Conservation (phyloP, 2,797 vertebrate genomes). For the Xenops minutus region DNA sequence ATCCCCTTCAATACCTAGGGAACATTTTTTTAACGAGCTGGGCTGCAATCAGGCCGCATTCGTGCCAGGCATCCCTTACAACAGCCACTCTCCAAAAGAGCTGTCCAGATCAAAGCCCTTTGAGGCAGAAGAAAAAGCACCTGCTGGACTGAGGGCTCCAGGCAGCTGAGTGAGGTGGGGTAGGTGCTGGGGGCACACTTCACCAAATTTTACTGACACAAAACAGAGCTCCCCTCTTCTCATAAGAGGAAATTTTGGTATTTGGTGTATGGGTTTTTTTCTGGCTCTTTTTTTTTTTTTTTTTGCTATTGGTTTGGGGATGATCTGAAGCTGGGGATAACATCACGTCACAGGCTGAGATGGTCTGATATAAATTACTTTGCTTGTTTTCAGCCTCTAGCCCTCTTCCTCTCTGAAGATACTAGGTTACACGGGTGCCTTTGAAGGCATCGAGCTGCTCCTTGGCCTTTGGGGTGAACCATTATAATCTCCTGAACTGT, state of each 20-base stretch:
- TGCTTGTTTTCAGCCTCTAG: not conserved
- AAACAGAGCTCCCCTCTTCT: not conserved
- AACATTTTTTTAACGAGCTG: conserved; percentile 31
- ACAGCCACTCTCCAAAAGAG: not conserved
- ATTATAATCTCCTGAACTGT: not conserved
- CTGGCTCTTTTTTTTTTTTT: no score
- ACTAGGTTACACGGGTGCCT: fast-evolving
- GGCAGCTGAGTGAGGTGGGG: not conserved
- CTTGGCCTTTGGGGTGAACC: not conserved
- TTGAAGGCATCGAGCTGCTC: fast-evolving
- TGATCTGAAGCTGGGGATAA: not conserved
- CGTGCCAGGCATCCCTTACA: conserved; percentile 26
- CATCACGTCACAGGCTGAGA: not conserved
- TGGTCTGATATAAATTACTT: not conserved
- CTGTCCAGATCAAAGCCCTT: not conserved
- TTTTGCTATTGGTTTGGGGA: fast-evolving
- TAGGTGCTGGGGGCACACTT: not conserved
- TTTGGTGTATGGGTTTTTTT: not conserved
- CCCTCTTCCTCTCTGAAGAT: not conserved
- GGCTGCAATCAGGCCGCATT: conserved; percentile 15
- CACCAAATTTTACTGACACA: not conserved
- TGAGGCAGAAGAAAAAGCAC: conserved; percentile 23
- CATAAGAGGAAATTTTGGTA: not conserved
- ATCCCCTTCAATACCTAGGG: conserved; percentile 34
- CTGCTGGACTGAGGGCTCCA: not conserved